phyloP scores from a whole-genome alignment of 1,140 invertebrate genomes.

The Megalonaias nervosa region DNA sequence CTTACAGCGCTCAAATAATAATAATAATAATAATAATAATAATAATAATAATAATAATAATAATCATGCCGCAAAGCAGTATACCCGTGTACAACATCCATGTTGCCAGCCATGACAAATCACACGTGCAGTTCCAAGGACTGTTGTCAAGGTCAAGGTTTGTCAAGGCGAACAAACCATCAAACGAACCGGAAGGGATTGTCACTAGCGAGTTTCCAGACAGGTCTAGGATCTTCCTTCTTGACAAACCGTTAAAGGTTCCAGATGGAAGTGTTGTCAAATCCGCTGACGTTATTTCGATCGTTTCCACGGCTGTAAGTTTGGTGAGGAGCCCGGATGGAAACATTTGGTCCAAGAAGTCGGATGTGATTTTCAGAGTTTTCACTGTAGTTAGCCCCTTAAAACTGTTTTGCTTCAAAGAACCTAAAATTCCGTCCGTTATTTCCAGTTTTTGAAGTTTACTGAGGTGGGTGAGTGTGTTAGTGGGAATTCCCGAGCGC shows the following conservation, averaged over 20 bases:
- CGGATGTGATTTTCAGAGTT: not conserved
- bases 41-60: not conserved
- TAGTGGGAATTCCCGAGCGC: too few species aligned
- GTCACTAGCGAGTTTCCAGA: constrained; percentile 9
- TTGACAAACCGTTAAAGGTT: not conserved
- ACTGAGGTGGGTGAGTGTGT: too few species aligned
- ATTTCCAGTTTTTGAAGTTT: too few species aligned
- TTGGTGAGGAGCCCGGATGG: not conserved
- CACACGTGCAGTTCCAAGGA: constrained; percentile 12
- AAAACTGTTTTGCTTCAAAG: not conserved
- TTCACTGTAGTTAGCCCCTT: not conserved
- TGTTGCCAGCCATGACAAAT: constrained; percentile 5
- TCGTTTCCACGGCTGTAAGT: not conserved
- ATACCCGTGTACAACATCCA: constrained; percentile 18
- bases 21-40: not conserved
- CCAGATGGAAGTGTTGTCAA: not conserved
- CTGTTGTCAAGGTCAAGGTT: constrained; percentile 10
- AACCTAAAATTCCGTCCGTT: not conserved
- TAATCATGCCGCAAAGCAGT: not conserved
- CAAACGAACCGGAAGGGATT: constrained; percentile 3
- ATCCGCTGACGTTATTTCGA: not conserved
- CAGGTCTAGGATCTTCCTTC: constrained; percentile 2
- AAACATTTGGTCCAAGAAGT: constrained; percentile 7
- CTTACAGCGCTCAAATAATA: not conserved
- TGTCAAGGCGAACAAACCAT: constrained; percentile 4